Base-by-base conservation (phyloP, 2,113 vertebrate species). In the Chloropsis cyanopogon region DNA sequence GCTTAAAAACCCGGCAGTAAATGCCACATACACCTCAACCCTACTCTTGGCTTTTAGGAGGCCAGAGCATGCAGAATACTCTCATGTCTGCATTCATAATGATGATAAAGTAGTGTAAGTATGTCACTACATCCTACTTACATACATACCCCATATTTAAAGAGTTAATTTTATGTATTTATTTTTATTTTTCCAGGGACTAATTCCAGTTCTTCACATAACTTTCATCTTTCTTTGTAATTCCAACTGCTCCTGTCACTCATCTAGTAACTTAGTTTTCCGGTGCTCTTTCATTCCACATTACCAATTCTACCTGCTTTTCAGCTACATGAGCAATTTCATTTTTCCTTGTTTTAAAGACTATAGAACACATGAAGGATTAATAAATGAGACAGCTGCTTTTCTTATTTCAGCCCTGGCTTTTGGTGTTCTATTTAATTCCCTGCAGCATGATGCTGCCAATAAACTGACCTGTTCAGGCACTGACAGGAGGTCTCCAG, bases 401-500 rank as follows among this genome's bases (percentile, higher is more conserved):
- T 61, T 90, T 75, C 65, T 88, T 78, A 93, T 64, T 93, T 91
- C 66, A 97, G 46, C 33, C 60, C 39, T 75, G 59, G 35, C 54
- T 93, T 90, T 86, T 85, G 78, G 72, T 9, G 0, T 65, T 84
- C 29, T 41, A 9, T 44, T 86, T 91, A 90, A 87, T 72, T 93
- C 82, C 72, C 81, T 15, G 7, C 52, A 65, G 70, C 83, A 76
- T 13, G 31, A 92, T 17, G 77, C 53, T 94, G 66, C 70, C 80
- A 93, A 84, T 76, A 96, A 91, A 97, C 46, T 18, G 29, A 91
- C 42, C 21, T 52, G 88, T 61, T 57, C 59, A 92, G 88, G 71
- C 83, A 65, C 56, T 88, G 77, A 79, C 44, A 86, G 23, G 80
- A 92, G 59, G 42, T 54, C 69, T 91, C 64, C 56, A 92, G 86